phyloP scores from a whole-genome alignment of 2,113 vertebrate species.

The Pelmatolapia mariae region DNA sequence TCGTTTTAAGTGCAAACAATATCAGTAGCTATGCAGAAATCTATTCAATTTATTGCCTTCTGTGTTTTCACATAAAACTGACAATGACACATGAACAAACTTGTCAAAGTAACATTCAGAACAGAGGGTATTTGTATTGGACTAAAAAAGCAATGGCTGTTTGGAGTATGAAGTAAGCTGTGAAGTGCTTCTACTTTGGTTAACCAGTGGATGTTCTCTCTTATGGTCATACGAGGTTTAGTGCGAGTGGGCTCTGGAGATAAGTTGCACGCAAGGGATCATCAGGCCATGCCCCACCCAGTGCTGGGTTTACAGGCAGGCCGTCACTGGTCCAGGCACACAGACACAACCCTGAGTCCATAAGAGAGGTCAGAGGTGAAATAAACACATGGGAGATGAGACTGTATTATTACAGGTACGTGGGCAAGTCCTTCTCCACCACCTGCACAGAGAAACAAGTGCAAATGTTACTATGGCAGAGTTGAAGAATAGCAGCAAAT shows the following conservation, averaged over 20 bases:
- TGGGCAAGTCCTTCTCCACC: constrained; percentile 87
- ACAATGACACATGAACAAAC: not conserved
- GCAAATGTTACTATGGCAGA: not conserved
- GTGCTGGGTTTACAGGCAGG: constrained; percentile 77
- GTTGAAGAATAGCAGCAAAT: not conserved
- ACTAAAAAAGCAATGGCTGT: not conserved
- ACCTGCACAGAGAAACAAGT: constrained; percentile 64
- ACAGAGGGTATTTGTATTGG: not conserved
- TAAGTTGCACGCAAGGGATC: constrained; percentile 73
- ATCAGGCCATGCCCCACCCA: constrained; percentile 80
- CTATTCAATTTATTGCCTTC: not conserved
- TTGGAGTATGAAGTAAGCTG: not conserved
- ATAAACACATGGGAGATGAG: not conserved
- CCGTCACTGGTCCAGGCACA: constrained; percentile 79
- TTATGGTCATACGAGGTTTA: not conserved
- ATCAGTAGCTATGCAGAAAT: constrained; percentile 3
- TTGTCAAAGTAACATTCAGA: not conserved
- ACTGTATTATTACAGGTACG: constrained; percentile 72
- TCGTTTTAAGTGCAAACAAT: not conserved
- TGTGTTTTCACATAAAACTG: not conserved
- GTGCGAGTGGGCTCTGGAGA: constrained; percentile 48
- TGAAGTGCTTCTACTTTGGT: not conserved
- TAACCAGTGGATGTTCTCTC: not conserved
- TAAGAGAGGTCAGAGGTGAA: not conserved
- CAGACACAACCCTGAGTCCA: constrained; percentile 23